phyloP scores from a whole-genome alignment of 2,797 vertebrate genomes.

The Hydrophis major region DNA sequence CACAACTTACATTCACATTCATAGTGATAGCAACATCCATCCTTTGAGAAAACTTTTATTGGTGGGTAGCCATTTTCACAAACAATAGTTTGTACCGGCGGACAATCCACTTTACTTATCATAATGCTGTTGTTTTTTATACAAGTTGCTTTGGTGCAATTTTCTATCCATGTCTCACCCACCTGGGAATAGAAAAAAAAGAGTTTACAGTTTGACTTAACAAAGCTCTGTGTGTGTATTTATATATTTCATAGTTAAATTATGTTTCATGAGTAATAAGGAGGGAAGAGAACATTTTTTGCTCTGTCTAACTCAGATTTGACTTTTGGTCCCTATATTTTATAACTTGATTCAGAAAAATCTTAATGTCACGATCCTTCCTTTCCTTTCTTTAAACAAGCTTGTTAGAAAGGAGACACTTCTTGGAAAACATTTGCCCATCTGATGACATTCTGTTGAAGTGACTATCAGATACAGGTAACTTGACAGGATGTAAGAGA shows the following conservation, averaged over 20 bases:
- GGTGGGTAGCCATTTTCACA: conserved; percentile 77
- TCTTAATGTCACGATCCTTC: neutral
- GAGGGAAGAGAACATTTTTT: neutral
- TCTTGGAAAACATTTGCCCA: neutral
- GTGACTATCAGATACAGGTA: neutral
- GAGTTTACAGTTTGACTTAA: neutral
- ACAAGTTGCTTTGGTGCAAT: conserved; percentile 77
- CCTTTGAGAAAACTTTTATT: conserved; percentile 67
- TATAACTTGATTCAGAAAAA: neutral
- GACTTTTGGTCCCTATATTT: neutral
- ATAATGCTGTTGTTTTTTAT: conserved; percentile 62
- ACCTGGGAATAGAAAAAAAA: conserved; percentile 64
- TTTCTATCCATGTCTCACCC: conserved; percentile 75
- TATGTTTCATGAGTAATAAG: neutral
- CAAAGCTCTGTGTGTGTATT: neutral
- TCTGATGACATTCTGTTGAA: neutral
- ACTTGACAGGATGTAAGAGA: neutral
- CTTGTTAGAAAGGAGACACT: neutral
- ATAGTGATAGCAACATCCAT: conserved; percentile 81
- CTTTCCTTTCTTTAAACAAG: neutral
- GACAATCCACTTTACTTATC: conserved; percentile 55
- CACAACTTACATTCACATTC: conserved; percentile 85
- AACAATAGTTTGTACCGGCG: conserved; percentile 38
- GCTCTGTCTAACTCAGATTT: neutral
- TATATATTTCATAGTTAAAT: neutral